Base-by-base conservation (phyloP, 2,888 invertebrate species). In the Molanna angustata region DNA sequence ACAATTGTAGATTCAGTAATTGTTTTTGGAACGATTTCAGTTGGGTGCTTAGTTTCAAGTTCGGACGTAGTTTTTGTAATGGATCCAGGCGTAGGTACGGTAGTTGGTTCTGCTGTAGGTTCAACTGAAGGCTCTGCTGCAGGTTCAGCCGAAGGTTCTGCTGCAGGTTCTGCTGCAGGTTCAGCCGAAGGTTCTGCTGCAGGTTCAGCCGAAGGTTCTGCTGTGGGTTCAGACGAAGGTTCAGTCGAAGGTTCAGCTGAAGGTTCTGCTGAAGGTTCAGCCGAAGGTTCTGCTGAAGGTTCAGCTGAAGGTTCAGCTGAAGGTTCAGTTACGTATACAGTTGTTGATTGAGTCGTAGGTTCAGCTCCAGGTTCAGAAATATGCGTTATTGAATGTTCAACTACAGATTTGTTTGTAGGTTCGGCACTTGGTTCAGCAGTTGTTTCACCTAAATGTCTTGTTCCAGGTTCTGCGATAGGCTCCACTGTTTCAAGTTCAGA, bases 401-500 rank as follows among this genome's bases (percentile, higher is more conserved):
- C n/a, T n/a, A n/a, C n/a, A n/a, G n/a, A n/a, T n/a, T 59, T 16
- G 54, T 49, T 32, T 7, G 54, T 1, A 18, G 68, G 64, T 40
- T 63, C 58, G 11, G 62, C 35, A 32, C 46, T 53, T 14, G 62
- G 60, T 56, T 61, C 61, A 35, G 54, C 41, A 27, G 61, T 63
- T 1, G 72, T 66, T 60, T 71, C 66, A 0, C 69, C 62, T 43
- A 64, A 62, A 0, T 65, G 63, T n/a, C 68, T 52, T 59, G 40
- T 64, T 62, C 58, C 60, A 11, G 56, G 33, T 44, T 66, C 63
- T 20, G 63, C 54, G 64, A 56, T 59, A n/a, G n/a, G 56, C 57
- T 51, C 56, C 11, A 27, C 27, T 1, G 72, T 66, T 60, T 71
- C 66, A 0, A 69, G 62, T 42, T 64, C 62, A 0, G 65, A 63